These are phyloP conservation scores for Carcina quercana DNA, from an alignment of 2,888 invertebrate species.

Conservation along the genomic window DNA sequence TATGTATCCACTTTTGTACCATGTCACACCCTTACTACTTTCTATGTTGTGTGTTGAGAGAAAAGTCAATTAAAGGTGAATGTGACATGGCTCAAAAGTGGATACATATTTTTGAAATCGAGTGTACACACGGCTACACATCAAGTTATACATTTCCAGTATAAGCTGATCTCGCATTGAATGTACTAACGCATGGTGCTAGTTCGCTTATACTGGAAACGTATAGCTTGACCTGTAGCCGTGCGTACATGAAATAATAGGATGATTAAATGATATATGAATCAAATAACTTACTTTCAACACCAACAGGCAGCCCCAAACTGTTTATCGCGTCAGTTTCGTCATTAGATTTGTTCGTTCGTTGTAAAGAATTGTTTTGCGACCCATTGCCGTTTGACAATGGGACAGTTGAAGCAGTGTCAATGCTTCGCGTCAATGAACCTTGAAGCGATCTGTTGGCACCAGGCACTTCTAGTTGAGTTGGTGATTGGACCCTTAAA, in stretches of 20 bases:
- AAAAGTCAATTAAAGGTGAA: no score
- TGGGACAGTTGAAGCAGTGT: slow-evolving; percentile 61
- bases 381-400: slow-evolving; percentile 56
- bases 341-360: slow-evolving; percentile 47
- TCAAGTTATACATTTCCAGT: no score
- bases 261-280: background rate
- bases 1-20: no score
- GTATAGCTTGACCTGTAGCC: no score
- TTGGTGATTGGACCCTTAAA: slow-evolving; percentile 58
- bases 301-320: slow-evolving; percentile 52
- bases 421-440: slow-evolving; percentile 63
- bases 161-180: no score
- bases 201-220: no score
- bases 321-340: slow-evolving; percentile 63
- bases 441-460: slow-evolving; percentile 61
- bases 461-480: slow-evolving; percentile 38
- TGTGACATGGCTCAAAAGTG: no score
- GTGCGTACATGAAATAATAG: slow-evolving; percentile 1
- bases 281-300: slow-evolving; percentile 28
- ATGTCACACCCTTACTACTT: no score
- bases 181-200: no score
- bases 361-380: slow-evolving; percentile 59
- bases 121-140: no score
- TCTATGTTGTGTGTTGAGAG: no score
- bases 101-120: no score